phyloP scores from a whole-genome alignment of 2,797 vertebrate genomes.

The Pseudomugil gertrudae region DNA sequence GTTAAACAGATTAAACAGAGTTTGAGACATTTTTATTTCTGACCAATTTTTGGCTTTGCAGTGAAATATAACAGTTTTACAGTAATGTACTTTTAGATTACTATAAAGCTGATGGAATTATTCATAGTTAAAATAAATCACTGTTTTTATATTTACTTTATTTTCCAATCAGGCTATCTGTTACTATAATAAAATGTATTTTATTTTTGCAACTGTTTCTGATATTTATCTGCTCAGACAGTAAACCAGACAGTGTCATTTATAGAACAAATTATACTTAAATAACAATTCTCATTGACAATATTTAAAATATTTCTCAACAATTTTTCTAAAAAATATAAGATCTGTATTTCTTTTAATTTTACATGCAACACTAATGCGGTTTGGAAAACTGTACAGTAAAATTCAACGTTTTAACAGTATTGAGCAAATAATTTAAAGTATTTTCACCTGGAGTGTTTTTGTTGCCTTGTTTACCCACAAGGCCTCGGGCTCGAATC shows the following conservation, averaged over 20 bases:
- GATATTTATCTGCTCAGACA: no score
- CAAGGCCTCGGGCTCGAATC: conserved; percentile 94
- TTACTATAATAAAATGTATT: no score
- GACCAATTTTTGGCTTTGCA: neutral
- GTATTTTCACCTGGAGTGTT: conserved; percentile 91
- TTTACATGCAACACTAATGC: neutral
- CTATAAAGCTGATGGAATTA: no score
- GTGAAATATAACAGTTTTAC: neutral
- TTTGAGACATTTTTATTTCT: neutral
- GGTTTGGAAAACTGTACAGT: neutral
- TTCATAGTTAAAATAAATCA: no score
- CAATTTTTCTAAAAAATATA: no score
- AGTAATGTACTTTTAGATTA: neutral
- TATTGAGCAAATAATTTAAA: neutral
- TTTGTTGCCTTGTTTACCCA: conserved; percentile 98
- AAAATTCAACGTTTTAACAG: neutral
- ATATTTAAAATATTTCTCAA: no score
- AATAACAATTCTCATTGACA: no score
- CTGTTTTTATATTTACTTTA: no score
- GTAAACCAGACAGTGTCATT: no score
- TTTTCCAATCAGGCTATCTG: no score
- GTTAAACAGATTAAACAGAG: neutral
- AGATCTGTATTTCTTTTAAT: neutral
- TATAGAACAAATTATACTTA: no score
- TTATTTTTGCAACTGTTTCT: no score